Evolutionary conservation across 2,888 invertebrate species (phyloP).

Genomic region (Quadroppia sp.): DNA sequence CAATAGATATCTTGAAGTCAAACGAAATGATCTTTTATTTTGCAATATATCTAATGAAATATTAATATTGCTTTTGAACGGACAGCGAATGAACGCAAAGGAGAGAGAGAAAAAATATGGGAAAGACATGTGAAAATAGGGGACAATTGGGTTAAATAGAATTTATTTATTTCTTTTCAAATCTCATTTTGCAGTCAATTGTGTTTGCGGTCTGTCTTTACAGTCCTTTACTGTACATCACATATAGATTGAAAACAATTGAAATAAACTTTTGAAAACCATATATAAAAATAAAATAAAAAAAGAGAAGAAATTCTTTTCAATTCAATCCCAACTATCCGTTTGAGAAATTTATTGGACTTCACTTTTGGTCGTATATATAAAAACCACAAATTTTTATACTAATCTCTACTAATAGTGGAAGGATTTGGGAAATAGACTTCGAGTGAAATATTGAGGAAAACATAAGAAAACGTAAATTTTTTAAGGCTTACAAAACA

Average conservation of each 20-base stretch:
- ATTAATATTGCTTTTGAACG: background rate
- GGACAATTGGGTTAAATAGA: background rate
- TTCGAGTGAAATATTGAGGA: slow-evolving; percentile 7
- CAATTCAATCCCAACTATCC: slow-evolving; percentile 16
- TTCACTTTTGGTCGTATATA: no score
- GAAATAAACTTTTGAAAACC: background rate
- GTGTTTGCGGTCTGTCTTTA: background rate
- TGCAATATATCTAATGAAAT: slow-evolving; percentile 16
- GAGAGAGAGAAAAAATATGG: no score
- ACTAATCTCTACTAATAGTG: slow-evolving; percentile 29
- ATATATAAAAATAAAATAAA: background rate
- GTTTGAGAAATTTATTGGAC: slow-evolving; percentile 21
- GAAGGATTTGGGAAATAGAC: background rate
- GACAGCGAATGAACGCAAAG: background rate
- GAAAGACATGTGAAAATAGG: background rate
- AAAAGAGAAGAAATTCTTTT: background rate
- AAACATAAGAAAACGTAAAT: slow-evolving; percentile 30
- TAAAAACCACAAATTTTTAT: slow-evolving; percentile 5
- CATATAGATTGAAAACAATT: background rate
- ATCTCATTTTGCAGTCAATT: background rate
- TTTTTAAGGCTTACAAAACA: slow-evolving; percentile 16
- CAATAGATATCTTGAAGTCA: background rate
- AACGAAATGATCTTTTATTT: slow-evolving; percentile 6
- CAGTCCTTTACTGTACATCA: background rate
- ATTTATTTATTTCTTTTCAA: background rate